These are phyloP conservation scores for Zaprionus davidi DNA, from an alignment of 1,140 invertebrate species.

Conservation along the genomic window DNA sequence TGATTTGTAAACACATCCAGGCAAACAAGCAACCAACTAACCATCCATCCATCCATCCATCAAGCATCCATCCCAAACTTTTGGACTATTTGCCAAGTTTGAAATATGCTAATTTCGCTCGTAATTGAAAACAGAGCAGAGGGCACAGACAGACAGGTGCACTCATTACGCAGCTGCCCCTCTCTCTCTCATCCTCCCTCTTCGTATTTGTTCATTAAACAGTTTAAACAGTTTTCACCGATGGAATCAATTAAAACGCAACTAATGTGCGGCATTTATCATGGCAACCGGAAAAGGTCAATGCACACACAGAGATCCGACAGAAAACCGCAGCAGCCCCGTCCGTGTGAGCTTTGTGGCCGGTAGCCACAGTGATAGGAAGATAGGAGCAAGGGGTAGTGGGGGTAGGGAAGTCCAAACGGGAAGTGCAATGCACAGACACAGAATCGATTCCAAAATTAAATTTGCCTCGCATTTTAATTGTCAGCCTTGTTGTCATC, in stretches of 20 bases:
- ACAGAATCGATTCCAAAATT: conserved; percentile 43
- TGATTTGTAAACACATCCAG: conserved; percentile 68
- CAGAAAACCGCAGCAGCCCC: conserved; percentile 5
- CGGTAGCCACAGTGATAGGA: background rate
- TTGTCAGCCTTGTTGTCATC: conserved; percentile 47
- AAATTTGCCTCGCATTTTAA: conserved; percentile 72
- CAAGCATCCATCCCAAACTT: conserved; percentile 2
- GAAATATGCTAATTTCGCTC: conserved; percentile 71
- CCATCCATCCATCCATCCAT: conserved; percentile 2
- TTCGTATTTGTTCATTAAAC: conserved; percentile 22
- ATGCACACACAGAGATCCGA: conserved; percentile 24
- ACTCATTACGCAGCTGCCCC: conserved; percentile 8
- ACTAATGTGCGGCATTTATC: conserved; percentile 79
- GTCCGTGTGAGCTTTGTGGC: conserved; percentile 23
- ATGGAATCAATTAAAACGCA: conserved; percentile 79
- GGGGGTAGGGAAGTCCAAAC: background rate
- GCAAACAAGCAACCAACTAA: background rate
- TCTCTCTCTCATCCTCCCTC: background rate
- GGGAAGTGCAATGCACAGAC: background rate
- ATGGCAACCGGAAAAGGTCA: conserved; percentile 51
- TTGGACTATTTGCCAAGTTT: conserved; percentile 28
- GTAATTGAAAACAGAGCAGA: conserved; percentile 48
- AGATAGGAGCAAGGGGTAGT: background rate
- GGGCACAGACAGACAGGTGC: conserved; percentile 25
- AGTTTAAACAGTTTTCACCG: conserved; percentile 39